phyloP scores from a whole-genome alignment of 2,888 invertebrate genomes.

The Morpho achilles region DNA sequence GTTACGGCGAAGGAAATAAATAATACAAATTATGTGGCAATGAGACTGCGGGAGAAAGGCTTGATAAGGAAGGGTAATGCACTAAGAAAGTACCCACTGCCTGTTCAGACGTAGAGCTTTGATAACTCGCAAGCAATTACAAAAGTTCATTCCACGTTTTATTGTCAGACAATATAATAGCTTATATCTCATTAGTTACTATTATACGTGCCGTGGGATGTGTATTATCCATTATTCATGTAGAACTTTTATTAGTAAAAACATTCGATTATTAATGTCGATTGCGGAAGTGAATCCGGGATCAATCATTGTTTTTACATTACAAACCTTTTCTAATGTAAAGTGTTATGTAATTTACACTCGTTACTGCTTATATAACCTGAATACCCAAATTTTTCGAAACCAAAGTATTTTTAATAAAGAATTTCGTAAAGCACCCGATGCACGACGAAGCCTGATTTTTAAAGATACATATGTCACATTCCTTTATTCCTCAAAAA shows the following conservation, averaged over 20 bases:
- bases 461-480: too few relatives aligned
- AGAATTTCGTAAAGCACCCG: too few relatives aligned
- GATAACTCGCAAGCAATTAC: conserved; percentile 19
- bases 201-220: background rate
- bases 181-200: conserved; percentile 2
- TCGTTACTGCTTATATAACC: too few relatives aligned
- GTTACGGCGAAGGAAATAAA: conserved; percentile 41
- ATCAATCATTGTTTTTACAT: too few relatives aligned
- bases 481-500: too few relatives aligned
- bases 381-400: too few relatives aligned
- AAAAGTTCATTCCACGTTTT: conserved; percentile 2
- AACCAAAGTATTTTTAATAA: too few relatives aligned
- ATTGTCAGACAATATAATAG: conserved; percentile 1
- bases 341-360: too few relatives aligned
- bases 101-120: conserved; percentile 19
- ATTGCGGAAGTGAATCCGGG: too few relatives aligned
- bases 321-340: too few relatives aligned
- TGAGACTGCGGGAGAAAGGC: conserved; percentile 39
- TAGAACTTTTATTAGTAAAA: background rate
- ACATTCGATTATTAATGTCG: background rate
- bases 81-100: conserved; percentile 36
- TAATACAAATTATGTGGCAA: conserved; percentile 42
- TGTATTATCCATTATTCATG: conserved; percentile 7
- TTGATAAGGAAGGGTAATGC: conserved; percentile 55
- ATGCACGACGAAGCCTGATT: too few relatives aligned